Evolutionary conservation across 1,140 invertebrate species (phyloP), one percentile per base, ranked within the genome.

Genomic region (Campoletis sonorensis): DNA sequence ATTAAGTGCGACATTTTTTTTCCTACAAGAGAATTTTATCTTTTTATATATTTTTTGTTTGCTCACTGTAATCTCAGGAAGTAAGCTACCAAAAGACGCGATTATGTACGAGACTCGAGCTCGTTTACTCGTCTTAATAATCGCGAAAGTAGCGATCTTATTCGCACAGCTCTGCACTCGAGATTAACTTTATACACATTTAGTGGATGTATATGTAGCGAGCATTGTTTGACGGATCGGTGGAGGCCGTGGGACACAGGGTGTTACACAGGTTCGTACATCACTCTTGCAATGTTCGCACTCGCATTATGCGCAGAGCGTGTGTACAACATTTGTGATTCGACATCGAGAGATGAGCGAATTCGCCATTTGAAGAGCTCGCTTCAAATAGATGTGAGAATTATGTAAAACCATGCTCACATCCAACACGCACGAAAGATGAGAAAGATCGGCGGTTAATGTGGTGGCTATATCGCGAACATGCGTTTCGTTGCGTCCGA

Each of bases 391-490:
- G 79, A 84, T 85, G 87, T 83, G 85, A 86, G 87, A 87, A 89
- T 90, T 90, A 89, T 88, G 86, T 88, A 90, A 89, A 90, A 82
- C 79, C 81, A 75, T 83, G 71, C 33, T 45, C 40, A 11, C 40
- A 5, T 45, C 40, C 13, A 75, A 23, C 40, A 45, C 13, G 72
- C 26, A 58, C 21, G 30, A 64, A 26, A 10, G 23, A 15, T 23
- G 23, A 15, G 21, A 27, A 67, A 26, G 61, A n/a, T 23, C 61
- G 0, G 13, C 7, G 61, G 23, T 15, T 26, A 27, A 27, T 23
- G 61, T 67, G 4, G 61, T 67, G 4, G 21, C 15, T 27, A 67
- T 67, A 67, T 67, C 21, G 61, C 23, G 23, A 23, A 27, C 61
- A 23, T 26, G 54, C 23, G 61, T 23, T 15, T 23, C 76, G 77